Percentiles rank a stretch among this genome's conserved stretches.
Evolutionary conservation across 37 sponge, comb jelly and placozoan genomes (phyloP).

Genomic region (Axinella damicornis): DNA sequence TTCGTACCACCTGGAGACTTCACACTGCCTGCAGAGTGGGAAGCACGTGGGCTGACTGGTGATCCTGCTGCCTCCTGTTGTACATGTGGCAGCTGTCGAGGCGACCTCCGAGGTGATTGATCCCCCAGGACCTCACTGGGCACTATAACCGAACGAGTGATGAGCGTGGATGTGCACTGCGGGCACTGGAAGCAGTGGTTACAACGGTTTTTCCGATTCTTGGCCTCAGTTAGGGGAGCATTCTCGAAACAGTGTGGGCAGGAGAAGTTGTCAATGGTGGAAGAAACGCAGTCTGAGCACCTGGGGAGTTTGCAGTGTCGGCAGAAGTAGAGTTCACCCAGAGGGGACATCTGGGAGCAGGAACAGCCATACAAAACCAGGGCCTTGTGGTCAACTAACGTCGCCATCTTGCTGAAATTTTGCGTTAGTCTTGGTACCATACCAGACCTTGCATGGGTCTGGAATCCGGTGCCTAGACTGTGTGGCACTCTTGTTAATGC

Average conservation of each 20-base stretch:
- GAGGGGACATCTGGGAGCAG: conserved; percentile 41
- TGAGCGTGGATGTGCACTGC: conserved; percentile 53
- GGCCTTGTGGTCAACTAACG: conserved; percentile 20
- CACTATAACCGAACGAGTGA: conserved; percentile 54
- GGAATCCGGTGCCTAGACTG: too few relatives aligned
- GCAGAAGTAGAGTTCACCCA: conserved; percentile 69
- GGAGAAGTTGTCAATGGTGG: conserved; percentile 54
- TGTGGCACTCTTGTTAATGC: too few relatives aligned
- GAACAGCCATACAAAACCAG: conserved; percentile 66
- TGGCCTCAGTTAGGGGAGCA: conserved; percentile 35
- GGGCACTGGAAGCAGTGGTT: conserved; percentile 79
- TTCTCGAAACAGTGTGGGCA: conserved; percentile 81
- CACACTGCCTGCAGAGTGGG: not conserved
- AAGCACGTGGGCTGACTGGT: not conserved
- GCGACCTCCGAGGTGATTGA: conserved; percentile 44
- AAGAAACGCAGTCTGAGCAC: conserved; percentile 72
- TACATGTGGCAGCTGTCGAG: too few relatives aligned
- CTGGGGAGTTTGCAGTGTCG: conserved; percentile 67
- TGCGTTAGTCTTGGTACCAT: too few relatives aligned
- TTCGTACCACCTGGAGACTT: conserved; percentile 70
- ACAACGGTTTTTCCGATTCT: conserved; percentile 56
- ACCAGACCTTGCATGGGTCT: too few relatives aligned
- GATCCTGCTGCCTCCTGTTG: not conserved
- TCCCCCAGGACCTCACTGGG: conserved; percentile 55
- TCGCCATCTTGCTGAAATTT: conserved; percentile 71